Percentiles rank a stretch among this genome's conserved stretches.
Conservation (phyloP, 53 echinoderm and acorn worm genomes). For the Mesocentrotus franciscanus region DNA sequence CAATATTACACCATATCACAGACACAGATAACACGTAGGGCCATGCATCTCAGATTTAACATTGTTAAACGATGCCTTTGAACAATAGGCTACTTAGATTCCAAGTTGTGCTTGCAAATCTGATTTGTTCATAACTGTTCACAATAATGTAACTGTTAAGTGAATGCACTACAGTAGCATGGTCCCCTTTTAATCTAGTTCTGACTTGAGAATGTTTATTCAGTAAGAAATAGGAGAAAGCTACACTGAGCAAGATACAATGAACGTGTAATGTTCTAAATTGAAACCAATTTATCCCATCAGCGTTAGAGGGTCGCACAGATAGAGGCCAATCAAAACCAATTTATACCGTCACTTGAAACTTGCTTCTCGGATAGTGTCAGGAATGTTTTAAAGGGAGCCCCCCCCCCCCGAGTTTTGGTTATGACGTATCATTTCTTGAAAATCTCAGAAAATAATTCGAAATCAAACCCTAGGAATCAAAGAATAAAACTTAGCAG, state of each 20-base stretch:
- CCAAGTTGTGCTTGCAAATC: too few species aligned
- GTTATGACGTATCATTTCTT: background rate
- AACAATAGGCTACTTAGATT: too few species aligned
- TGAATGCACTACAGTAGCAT: background rate
- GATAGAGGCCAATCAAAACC: conserved; percentile 36
- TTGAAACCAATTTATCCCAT: background rate
- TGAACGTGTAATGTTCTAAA: background rate
- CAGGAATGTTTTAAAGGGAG: background rate
- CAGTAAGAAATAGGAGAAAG: background rate
- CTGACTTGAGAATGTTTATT: background rate
- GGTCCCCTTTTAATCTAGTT: background rate
- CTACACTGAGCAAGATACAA: background rate
- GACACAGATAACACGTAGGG: too few species aligned
- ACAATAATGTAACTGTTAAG: background rate
- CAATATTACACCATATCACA: too few species aligned
- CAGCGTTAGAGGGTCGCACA: conserved; percentile 2
- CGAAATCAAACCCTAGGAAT: background rate
- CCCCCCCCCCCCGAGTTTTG: background rate
- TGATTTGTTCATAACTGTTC: too few species aligned
- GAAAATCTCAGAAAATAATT: background rate
- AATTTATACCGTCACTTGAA: conserved; percentile 2
- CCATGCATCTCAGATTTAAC: too few species aligned
- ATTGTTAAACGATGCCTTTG: too few species aligned
- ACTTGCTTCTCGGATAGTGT: conserved; percentile 28
- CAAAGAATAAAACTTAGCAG: background rate